These are phyloP conservation scores for Exaiptasia diaphana DNA, from an alignment of 64 coral and sea anemone species.

Conservation along the genomic window DNA sequence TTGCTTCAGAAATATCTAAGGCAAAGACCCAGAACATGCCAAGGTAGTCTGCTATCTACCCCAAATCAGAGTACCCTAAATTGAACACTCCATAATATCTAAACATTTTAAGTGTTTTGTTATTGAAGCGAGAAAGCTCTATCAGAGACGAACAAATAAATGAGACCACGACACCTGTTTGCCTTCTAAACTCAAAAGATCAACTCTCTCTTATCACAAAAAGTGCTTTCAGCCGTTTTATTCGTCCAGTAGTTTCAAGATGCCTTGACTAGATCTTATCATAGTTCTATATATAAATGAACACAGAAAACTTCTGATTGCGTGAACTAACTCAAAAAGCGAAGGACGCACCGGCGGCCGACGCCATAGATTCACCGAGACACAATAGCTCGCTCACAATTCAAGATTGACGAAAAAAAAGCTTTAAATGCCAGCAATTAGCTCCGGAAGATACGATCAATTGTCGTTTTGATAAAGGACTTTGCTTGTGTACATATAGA, in stretches of 20 bases:
- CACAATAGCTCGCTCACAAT: too few species aligned
- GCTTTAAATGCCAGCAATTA: not conserved
- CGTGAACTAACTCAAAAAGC: not conserved
- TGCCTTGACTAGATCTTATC: constrained; percentile 1
- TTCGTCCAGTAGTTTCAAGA: not conserved
- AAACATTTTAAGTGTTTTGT: constrained; percentile 13
- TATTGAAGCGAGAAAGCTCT: constrained; percentile 9
- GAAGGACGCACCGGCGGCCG: too few species aligned
- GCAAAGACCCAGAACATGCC: too few species aligned
- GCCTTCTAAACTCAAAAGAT: not conserved
- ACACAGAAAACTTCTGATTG: not conserved
- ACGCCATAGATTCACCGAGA: too few species aligned
- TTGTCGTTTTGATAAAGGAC: constrained; percentile 10
- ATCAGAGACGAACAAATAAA: not conserved
- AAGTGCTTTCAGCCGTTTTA: not conserved
- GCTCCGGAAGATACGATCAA: constrained; percentile 10
- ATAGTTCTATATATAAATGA: not conserved
- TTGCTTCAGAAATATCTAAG: too few species aligned
- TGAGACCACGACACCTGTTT: not conserved
- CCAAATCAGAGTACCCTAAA: not conserved
- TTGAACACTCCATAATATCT: not conserved
- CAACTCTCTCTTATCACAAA: not conserved
- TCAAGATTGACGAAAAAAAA: constrained; percentile 3
- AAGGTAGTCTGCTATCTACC: too few species aligned
- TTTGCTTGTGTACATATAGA: not conserved